Percentiles rank a stretch among this genome's conserved stretches.
phyloP scores from a whole-genome alignment of 2,113 vertebrate species.

The Cryptomyrus ogoouensis region DNA sequence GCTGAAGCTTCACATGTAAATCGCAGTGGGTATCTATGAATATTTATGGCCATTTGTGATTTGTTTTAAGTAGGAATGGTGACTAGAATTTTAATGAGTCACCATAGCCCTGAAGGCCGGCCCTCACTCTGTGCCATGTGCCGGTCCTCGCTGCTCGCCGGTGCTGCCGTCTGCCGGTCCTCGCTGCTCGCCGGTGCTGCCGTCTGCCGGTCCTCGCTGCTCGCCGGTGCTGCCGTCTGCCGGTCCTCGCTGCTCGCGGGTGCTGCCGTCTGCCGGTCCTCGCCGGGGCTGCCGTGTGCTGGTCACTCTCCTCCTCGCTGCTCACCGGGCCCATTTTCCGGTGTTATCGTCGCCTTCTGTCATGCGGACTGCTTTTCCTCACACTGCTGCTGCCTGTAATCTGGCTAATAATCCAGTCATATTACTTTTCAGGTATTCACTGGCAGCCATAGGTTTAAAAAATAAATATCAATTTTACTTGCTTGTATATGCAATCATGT shows the following conservation, averaged over 20 bases:
- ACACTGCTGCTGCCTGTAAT: neutral
- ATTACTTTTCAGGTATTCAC: neutral
- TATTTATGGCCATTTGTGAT: slow-evolving; percentile 9
- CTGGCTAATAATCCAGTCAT: neutral
- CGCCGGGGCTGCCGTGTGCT: neutral
- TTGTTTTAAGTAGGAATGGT: slow-evolving; percentile 6
- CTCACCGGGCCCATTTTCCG: neutral
- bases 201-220: neutral
- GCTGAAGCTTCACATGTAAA: neutral
- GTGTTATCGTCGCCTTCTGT: neutral
- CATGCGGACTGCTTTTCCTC: neutral
- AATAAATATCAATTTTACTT: neutral
- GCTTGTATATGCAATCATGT: neutral
- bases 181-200: neutral
- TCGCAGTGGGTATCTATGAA: neutral
- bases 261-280: neutral
- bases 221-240: neutral
- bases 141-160: neutral
- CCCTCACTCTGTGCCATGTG: neutral
- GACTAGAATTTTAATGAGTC: slow-evolving; percentile 7
- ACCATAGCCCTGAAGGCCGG: neutral
- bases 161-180: neutral
- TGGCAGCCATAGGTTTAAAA: neutral
- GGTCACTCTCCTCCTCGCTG: too few relatives aligned
- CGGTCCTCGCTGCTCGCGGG: neutral